These are phyloP conservation scores for Philaethria dido DNA, from an alignment of 2,888 invertebrate species.

Conservation along the genomic window DNA sequence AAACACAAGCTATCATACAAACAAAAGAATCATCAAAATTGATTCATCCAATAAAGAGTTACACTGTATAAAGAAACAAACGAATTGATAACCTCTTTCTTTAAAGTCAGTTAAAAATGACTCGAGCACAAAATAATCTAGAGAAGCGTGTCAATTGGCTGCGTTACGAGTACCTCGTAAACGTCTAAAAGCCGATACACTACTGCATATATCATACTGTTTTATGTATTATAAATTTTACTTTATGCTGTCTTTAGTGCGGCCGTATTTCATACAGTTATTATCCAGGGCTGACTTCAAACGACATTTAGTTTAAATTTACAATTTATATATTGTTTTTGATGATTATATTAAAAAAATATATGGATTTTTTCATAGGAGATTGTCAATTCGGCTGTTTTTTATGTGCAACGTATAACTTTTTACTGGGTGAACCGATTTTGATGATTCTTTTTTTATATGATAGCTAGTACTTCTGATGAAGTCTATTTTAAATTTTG, in stretches of 20 bases:
- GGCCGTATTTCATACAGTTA: slow-evolving; percentile 76
- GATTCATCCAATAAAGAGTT: no score
- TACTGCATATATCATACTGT: slow-evolving; percentile 73
- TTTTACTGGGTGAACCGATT: no score
- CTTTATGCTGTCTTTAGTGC: slow-evolving; percentile 81
- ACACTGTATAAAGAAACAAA: no score
- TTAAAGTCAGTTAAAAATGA: neutral
- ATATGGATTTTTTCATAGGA: neutral
- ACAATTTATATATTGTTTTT: slow-evolving; percentile 6
- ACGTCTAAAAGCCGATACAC: slow-evolving; percentile 55
- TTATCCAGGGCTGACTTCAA: slow-evolving; percentile 71
- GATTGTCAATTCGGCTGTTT: no score
- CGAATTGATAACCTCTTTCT: no score
- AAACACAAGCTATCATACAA: no score
- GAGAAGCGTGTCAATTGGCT: slow-evolving; percentile 34
- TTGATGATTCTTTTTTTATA: no score
- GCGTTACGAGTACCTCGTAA: slow-evolving; percentile 46
- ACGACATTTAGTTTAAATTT: slow-evolving; percentile 30
- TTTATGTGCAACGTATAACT: no score
- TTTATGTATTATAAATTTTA: slow-evolving; percentile 83
- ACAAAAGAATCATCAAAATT: no score
- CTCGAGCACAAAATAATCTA: slow-evolving; percentile 20
- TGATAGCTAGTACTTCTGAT: no score
- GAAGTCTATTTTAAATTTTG: no score
- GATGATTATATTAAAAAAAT: neutral